Evolutionary conservation across 1,140 invertebrate species (phyloP), one percentile per base, ranked within the genome.

Genomic region (Psilanteris sp.): DNA sequence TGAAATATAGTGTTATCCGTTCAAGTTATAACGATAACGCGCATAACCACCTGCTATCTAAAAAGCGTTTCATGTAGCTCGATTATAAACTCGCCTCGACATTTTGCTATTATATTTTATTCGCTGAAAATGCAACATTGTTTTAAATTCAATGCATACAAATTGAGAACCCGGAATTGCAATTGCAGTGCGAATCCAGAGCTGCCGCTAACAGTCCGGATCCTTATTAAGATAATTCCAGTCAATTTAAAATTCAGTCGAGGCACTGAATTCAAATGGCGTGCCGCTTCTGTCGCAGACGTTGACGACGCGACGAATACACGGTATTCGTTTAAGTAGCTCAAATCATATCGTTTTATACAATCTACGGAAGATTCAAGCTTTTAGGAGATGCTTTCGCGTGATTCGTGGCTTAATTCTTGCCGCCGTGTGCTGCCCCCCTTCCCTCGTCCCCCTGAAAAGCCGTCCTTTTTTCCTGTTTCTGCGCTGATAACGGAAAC

Each of bases 111-210:
- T 43, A 57, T 46, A 50, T 71, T 71, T 64, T 39, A 57, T 72
- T 64, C 39, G 32, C 68, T 72, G 48, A 64, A 64, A 72, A 72
- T 31, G 68, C 68, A 62, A 72, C 68, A 72, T 72, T 73, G 59
- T 66, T 74, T 74, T 52, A 66, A 74, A 74, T 74, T 59, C 59
- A 73, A 73, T 73, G 70, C 70, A 73, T 73, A 73, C 59, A 73
- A 73, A 66, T 66, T 64, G 70, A 52, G 59, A 64, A 44, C 20
- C 34, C 43, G 52, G 36, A 66, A 73, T 73, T 64, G 59, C 41
- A 31, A 73, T 48, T 31, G 59, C 70, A 41, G 44, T 44, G 70
- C 32, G 52, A 59, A 59, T 62, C 68, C 39, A 11, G 15, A 22
- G 13, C 39, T 20, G 52, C 34, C 43, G 54, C 22, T 66, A 48